Evolutionary conservation across 1,140 invertebrate species (phyloP).

Genomic region (Tribolium castaneum): DNA sequence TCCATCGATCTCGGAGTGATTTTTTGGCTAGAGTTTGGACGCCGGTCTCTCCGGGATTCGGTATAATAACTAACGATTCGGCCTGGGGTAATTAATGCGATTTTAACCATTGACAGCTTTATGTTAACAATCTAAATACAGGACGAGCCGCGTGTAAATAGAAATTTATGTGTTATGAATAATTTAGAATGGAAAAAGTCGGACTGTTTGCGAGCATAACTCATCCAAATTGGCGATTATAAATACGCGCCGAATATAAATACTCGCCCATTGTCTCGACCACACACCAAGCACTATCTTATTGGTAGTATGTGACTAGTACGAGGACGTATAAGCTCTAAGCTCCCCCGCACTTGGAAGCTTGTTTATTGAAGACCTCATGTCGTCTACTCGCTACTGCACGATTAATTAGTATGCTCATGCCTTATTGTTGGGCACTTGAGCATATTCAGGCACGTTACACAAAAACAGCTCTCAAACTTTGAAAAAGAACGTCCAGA

Average conservation of each 20-base stretch:
- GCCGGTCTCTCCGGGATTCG: background rate
- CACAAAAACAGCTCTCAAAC: background rate
- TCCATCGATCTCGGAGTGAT: background rate
- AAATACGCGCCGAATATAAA: constrained; percentile 55
- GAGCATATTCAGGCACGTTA: background rate
- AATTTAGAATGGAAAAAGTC: constrained; percentile 52
- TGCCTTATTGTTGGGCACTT: constrained; percentile 8
- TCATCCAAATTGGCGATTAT: constrained; percentile 58
- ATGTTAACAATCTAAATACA: constrained; percentile 58
- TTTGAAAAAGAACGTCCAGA: too few relatives aligned
- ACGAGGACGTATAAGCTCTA: constrained; percentile 1
- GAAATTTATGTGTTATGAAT: constrained; percentile 60
- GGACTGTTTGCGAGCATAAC: constrained; percentile 52
- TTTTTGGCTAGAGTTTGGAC: constrained; percentile 7
- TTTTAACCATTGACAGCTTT: constrained; percentile 59
- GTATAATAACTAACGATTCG: constrained; percentile 41
- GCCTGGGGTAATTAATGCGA: constrained; percentile 53
- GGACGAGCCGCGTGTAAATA: constrained; percentile 53
- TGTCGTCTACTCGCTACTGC: constrained; percentile 28
- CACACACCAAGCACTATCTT: constrained; percentile 45
- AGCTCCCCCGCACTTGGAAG: constrained; percentile 29
- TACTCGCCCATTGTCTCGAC: constrained; percentile 50
- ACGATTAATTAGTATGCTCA: constrained; percentile 31
- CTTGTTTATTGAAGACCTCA: constrained; percentile 32
- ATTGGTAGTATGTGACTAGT: constrained; percentile 16